Conservation (phyloP, 2,113 vertebrate genomes). For the Daphoenositta chrysoptera region DNA sequence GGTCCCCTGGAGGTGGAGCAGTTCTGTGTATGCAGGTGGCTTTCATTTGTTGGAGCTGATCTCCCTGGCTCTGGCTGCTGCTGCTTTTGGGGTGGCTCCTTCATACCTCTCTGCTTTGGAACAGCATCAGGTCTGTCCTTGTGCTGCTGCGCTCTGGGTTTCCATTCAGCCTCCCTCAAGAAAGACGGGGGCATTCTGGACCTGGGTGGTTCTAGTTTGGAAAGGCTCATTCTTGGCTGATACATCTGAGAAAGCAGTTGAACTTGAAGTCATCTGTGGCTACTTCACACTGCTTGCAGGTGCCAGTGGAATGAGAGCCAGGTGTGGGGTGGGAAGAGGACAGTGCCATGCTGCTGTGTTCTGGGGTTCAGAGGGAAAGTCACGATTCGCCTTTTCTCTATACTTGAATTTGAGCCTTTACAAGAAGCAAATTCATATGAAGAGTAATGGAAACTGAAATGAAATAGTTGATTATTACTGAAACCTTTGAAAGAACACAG, state of each 20-base stretch:
- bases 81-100: background rate
- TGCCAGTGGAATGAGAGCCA: background rate
- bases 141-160: fast-evolving
- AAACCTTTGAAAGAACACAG: background rate
- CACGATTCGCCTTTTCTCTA: background rate
- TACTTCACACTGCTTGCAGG: fast-evolving
- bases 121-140: background rate
- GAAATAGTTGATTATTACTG: background rate
- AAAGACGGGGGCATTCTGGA: background rate
- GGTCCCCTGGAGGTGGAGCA: background rate
- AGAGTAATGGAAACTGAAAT: background rate
- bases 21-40: background rate
- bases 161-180: background rate
- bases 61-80: background rate
- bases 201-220: background rate
- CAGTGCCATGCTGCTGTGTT: background rate
- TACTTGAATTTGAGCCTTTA: background rate
- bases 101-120: background rate
- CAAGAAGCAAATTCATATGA: background rate
- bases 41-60: background rate
- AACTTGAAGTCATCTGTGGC: fast-evolving
- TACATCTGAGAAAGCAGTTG: background rate
- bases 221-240: background rate
- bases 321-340: background rate
- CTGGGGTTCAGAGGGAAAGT: background rate